Percentiles rank a stretch among this genome's conserved stretches.
These are phyloP conservation scores for Drosophila sucinea DNA, from an alignment of 1,140 invertebrate genomes.

Conservation along the genomic window DNA sequence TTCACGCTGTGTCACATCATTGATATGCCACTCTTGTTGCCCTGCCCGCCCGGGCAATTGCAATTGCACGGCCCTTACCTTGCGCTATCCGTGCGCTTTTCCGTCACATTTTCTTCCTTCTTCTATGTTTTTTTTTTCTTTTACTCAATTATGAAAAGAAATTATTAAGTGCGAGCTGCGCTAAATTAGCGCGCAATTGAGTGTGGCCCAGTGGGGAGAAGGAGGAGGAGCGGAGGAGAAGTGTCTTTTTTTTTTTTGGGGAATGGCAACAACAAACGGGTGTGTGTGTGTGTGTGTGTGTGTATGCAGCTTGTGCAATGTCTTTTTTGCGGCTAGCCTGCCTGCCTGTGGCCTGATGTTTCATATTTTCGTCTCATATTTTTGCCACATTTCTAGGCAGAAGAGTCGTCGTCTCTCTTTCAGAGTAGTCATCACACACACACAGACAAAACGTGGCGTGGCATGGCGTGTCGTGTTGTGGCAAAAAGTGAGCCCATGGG, in stretches of 20 bases:
- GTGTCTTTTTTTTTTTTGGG: no score
- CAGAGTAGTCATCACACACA: constrained; percentile 1
- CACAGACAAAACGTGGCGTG: not conserved
- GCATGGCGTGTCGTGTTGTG: not conserved
- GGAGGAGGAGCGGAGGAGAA: not conserved
- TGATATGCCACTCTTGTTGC: not conserved
- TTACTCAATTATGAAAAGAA: constrained; percentile 78
- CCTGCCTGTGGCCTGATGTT: constrained; percentile 58
- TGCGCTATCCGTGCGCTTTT: constrained; percentile 12
- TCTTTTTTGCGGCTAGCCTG: constrained; percentile 35
- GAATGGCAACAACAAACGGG: no score
- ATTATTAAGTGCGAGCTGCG: constrained; percentile 80
- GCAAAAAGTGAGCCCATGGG: not conserved
- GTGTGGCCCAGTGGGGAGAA: constrained; percentile 50
- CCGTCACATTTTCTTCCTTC: constrained; percentile 41
- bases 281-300: no score
- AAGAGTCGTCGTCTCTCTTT: not conserved
- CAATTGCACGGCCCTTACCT: constrained; percentile 27
- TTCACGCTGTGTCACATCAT: constrained; percentile 4
- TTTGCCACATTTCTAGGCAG: constrained; percentile 55
- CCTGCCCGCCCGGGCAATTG: constrained; percentile 32
- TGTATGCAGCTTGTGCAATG: constrained; percentile 53
- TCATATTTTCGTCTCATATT: constrained; percentile 66
- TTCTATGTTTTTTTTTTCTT: constrained; percentile 32
- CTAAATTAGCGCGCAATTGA: constrained; percentile 81